Percentiles rank a stretch among this genome's conserved stretches.
These are phyloP conservation scores for Eristalis arbustorum DNA, from an alignment of 2,888 invertebrate species.

Conservation along the genomic window DNA sequence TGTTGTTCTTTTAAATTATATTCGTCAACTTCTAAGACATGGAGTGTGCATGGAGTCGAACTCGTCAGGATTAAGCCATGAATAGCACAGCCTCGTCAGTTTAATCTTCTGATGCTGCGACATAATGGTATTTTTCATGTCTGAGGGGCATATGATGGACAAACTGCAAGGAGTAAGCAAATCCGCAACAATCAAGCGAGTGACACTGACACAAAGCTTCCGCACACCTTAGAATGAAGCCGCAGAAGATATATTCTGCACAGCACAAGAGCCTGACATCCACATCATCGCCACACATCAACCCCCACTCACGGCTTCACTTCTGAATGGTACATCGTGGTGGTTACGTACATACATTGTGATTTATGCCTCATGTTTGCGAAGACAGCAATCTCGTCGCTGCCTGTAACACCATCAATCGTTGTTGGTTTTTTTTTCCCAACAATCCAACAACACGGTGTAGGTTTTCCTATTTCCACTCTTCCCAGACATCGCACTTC, in stretches of 20 bases:
- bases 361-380: not conserved
- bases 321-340: not conserved
- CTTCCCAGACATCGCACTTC: not conserved
- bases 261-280: not conserved
- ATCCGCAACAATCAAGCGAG: not conserved
- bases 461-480: constrained; percentile 1
- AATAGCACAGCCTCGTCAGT: too few species aligned
- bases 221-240: too few species aligned
- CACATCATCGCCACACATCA: not conserved
- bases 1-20: too few species aligned
- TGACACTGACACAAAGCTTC: not conserved
- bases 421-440: not conserved
- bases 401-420: not conserved
- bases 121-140: too few species aligned
- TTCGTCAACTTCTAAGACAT: too few species aligned
- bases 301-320: not conserved
- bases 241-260: not conserved
- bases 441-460: not conserved
- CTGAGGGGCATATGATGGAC: too few species aligned
- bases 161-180: too few species aligned
- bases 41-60: too few species aligned
- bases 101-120: too few species aligned
- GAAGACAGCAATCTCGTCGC: not conserved
- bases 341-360: not conserved
- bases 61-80: too few species aligned